A percentile compares a stretch with the other conserved stretches of the same genome.
phyloP scores from a whole-genome alignment of 2,113 vertebrate genomes.

The Apeltes quadracus region DNA sequence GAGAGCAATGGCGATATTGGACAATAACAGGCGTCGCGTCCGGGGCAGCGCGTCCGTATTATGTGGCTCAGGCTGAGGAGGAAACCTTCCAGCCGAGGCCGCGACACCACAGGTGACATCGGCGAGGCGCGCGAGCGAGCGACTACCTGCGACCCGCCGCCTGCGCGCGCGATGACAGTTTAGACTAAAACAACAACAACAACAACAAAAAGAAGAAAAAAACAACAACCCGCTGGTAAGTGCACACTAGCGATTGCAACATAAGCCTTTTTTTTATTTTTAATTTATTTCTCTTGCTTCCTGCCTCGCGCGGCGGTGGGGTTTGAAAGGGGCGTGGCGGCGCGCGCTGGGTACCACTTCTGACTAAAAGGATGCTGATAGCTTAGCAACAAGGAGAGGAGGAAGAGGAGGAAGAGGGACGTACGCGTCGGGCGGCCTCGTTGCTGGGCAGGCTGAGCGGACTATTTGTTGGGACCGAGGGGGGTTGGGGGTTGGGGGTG shows the following conservation, averaged over 20 bases:
- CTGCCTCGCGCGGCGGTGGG: slow-evolving; percentile 24
- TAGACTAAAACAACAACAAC: slow-evolving; percentile 48
- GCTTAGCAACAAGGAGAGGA: slow-evolving; percentile 72
- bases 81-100: slow-evolving; percentile 48
- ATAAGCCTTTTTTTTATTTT: background rate
- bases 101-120: slow-evolving; percentile 32
- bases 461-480: slow-evolving; percentile 1
- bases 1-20: slow-evolving; percentile 79
- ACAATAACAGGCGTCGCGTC: slow-evolving; percentile 75
- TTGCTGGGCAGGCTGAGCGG: slow-evolving; percentile 50
- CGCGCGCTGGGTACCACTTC: slow-evolving; percentile 66
- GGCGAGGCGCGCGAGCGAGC: slow-evolving; percentile 42
- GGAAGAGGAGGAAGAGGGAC: slow-evolving; percentile 51
- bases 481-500: background rate
- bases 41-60: slow-evolving; percentile 64
- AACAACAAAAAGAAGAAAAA: background rate
- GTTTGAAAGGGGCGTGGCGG: slow-evolving; percentile 72
- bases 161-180: slow-evolving; percentile 64
- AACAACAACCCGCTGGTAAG: slow-evolving; percentile 63
- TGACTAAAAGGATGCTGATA: slow-evolving; percentile 70
- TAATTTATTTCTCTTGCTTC: background rate
- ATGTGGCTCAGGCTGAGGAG: slow-evolving; percentile 65
- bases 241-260: slow-evolving; percentile 34
- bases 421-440: slow-evolving; percentile 48
- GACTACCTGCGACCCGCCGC: slow-evolving; percentile 44